Conservation (phyloP, 2,888 invertebrate genomes). For the Autographa gamma region DNA sequence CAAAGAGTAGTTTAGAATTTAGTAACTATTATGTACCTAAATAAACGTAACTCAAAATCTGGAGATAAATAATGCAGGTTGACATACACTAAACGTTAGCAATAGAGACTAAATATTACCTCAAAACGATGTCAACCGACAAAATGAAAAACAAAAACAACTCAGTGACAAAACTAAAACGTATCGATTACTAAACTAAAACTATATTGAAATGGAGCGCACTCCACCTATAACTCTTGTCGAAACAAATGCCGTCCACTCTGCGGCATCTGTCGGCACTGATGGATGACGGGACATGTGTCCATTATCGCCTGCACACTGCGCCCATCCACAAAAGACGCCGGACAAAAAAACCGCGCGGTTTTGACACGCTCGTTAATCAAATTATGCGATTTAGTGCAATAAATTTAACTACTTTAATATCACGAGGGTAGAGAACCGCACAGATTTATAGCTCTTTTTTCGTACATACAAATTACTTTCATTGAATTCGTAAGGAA, state of each 20-base stretch:
- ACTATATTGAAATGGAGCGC: slow-evolving; percentile 69
- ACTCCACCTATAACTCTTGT: slow-evolving; percentile 71
- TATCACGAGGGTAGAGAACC: slow-evolving; percentile 36
- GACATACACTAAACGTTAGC: neutral
- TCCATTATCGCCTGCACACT: slow-evolving; percentile 81
- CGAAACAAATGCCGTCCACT: slow-evolving; percentile 75
- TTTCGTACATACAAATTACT: slow-evolving; percentile 49
- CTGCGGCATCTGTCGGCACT: slow-evolving; percentile 78
- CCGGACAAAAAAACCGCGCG: slow-evolving; percentile 63
- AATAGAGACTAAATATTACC: neutral
- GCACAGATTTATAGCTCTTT: slow-evolving; percentile 30
- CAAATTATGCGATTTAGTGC: slow-evolving; percentile 80
- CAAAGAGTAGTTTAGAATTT: neutral
- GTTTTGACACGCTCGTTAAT: slow-evolving; percentile 79
- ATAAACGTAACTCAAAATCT: no score
- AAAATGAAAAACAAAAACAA: slow-evolving; percentile 30
- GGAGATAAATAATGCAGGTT: neutral
- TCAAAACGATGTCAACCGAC: slow-evolving; percentile 10
- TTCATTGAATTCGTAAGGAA: slow-evolving; percentile 44
- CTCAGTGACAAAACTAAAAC: slow-evolving; percentile 41
- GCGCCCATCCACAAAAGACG: slow-evolving; percentile 69
- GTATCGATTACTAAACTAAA: slow-evolving; percentile 57
- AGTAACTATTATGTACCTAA: no score
- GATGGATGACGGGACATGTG: slow-evolving; percentile 87
- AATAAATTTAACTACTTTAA: slow-evolving; percentile 69